Evolutionary conservation across 2,113 vertebrate genomes (phyloP), one percentile per base, ranked within the genome.

Genomic region (Mirza zaza): DNA sequence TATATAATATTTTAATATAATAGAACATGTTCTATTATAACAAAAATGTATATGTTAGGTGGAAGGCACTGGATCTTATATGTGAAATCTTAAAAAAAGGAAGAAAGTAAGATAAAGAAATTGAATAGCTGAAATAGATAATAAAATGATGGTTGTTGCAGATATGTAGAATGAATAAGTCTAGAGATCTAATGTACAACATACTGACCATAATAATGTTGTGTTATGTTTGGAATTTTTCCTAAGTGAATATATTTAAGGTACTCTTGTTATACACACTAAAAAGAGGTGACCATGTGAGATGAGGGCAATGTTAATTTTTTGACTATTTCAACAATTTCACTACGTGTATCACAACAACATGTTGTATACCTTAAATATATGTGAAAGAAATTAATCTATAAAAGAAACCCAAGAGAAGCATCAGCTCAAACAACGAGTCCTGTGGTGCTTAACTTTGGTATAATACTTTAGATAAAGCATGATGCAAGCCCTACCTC

Each of bases 401-500:
- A 0, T 8, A 75, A 45, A 77, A 45, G 4, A 25, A 79, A 36
- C 11, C 27, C 29, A 42, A 42, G 6, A 36, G 29, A 75, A 34
- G 52, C 2, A 3, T 3, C 1, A 3, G 10, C 12, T 32, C 3
- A 9, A 20, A 18, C 8, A 20, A 39, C 4, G 6, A 32, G 20
- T 20, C 4, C 4, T 4, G 15, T 4, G 11, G 2, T 34, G 55
- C 0, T 5, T 12, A 42, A 8, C 2, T 6, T 2, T 6, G n/a
- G 57, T 4, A 65, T 5, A 32, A 17, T 9, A 1, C 4, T 9
- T 63, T 17, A 18, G 45, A 23, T 11, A 21, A 21, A 36, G 17
- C 2, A 0, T 3, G 0, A 10, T 5, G 15, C 5, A 18, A 0
- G 18, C 17, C 7, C 7, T 1, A 9, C 68, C 55, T 21, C 0